Conservation (phyloP, 2,113 vertebrate genomes). For the Oceanites oceanicus region DNA sequence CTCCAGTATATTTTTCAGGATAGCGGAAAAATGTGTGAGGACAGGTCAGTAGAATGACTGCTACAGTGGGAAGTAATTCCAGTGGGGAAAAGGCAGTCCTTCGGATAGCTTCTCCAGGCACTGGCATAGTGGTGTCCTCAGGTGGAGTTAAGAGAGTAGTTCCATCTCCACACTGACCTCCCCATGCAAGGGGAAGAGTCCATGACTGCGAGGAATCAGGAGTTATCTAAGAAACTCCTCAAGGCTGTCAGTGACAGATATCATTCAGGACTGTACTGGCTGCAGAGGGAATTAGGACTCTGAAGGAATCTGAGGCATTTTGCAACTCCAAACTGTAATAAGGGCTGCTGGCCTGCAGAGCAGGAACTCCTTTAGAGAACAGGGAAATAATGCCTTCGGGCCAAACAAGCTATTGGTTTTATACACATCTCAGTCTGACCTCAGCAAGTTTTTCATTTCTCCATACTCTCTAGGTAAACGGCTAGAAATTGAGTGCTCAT, state of each 20-base stretch:
- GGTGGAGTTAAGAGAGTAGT: background rate
- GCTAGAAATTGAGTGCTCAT: background rate
- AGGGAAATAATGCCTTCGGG: background rate
- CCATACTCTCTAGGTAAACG: background rate
- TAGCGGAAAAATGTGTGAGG: background rate
- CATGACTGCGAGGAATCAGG: background rate
- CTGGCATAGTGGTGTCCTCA: background rate
- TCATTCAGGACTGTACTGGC: background rate
- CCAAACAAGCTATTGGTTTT: background rate
- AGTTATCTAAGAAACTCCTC: background rate
- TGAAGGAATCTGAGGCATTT: background rate
- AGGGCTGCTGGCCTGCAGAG: background rate
- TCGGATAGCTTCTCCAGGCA: background rate
- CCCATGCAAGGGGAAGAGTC: background rate
- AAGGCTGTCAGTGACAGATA: rapidly evolving
- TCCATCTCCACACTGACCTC: background rate
- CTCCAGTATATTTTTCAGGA: background rate
- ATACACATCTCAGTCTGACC: background rate
- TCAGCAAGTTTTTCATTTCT: background rate
- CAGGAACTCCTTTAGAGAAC: background rate
- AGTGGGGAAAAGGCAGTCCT: background rate
- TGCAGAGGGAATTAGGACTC: background rate
- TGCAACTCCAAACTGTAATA: background rate
- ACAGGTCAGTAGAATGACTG: background rate
- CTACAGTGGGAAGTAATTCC: background rate